Evolutionary conservation across 2,113 vertebrate genomes (phyloP), one percentile per base, ranked within the genome.

Genomic region (Lonchura striata): DNA sequence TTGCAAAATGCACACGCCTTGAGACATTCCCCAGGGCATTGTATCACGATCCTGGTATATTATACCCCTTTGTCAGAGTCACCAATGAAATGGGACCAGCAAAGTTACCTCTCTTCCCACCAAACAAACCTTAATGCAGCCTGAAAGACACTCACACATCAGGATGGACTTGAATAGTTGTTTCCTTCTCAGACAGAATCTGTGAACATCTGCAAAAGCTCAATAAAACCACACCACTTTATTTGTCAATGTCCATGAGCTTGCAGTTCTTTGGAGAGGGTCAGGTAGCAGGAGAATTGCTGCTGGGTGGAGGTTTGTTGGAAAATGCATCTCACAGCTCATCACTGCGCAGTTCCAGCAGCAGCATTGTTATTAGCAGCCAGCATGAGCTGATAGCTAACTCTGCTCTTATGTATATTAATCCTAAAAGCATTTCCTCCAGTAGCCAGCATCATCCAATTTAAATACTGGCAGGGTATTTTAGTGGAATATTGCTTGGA

Each of bases 401-500:
- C 75, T 79, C 75, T 41, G 31, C 74, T 53, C 20, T 94, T 89
- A 47, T 0, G 30, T 25, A 33, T 77, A 69, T 93, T 92, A 79
- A 84, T 88, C n/a, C 56, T 93, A 88, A 80, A 37, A 56, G 37
- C 76, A 63, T 78, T 90, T 93, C 49, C 72, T 82, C 35, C 47
- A 56, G 79, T 25, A 93, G 60, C 64, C 86, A 64, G 33, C 56
- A 68, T 75, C 14, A 11, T 74, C 71, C 60, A 79, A 16, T 90
- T 94, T 77, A 95, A 90, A 70, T 4, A 13, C 31, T 71, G 76
- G 78, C 14, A 8, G 89, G n/a, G 9, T 92, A 53, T 93, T 93
- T 90, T 75, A 81, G 37, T 28, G 64, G 57, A 82, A 41, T 92
- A 92, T 74, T 86, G 72, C 44, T 85, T 83, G 69, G 76, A 83